These are phyloP conservation scores for Mesocentrotus franciscanus DNA, from an alignment of 53 echinoderm and acorn worm genomes.

Conservation along the genomic window DNA sequence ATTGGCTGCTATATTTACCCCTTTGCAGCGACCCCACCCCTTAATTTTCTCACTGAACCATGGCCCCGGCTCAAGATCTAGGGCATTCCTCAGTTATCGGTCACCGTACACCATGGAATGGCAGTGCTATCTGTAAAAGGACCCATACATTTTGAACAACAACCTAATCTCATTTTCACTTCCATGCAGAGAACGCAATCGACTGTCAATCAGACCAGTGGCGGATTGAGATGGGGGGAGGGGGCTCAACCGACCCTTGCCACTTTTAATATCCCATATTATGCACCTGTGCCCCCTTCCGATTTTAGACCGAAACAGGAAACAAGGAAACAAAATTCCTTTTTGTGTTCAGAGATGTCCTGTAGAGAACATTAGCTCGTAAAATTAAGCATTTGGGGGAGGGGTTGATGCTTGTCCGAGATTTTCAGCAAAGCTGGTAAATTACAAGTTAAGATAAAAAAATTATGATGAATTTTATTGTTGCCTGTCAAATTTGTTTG, in stretches of 20 bases:
- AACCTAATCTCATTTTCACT: constrained; percentile 36
- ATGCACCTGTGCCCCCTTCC: no score
- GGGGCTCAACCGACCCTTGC: background rate
- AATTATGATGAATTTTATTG: no score
- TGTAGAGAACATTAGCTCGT: no score
- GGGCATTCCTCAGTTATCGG: constrained; percentile 16
- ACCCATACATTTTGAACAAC: constrained; percentile 34
- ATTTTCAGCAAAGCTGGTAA: no score
- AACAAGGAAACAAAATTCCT: no score
- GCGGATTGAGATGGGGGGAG: background rate
- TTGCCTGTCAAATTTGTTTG: no score
- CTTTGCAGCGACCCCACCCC: background rate
- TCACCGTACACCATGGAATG: constrained; percentile 44
- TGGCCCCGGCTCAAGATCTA: background rate
- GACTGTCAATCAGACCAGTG: background rate
- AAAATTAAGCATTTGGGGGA: no score
- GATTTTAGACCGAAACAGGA: no score
- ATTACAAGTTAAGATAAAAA: no score
- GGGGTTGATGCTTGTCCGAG: no score
- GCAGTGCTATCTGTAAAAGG: constrained; percentile 39
- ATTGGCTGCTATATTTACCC: background rate
- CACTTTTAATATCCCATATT: no score
- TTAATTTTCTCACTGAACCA: background rate
- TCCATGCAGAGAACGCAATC: constrained; percentile 16
- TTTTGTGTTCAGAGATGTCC: no score